Conservation (phyloP, 2,888 invertebrate genomes). For the Saturnia pavonia region DNA sequence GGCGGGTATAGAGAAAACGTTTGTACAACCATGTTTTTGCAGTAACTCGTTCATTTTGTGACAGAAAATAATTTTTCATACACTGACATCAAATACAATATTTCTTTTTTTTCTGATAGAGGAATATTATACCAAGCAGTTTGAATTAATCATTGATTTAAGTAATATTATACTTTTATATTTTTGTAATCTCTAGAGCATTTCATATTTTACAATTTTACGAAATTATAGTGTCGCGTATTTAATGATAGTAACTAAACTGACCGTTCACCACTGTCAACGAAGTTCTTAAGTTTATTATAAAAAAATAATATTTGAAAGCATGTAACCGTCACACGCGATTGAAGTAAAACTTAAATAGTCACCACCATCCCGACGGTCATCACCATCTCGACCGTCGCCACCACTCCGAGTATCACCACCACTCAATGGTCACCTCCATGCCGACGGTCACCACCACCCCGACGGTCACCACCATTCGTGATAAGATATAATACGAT, state of each 20-base stretch:
- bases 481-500: too few relatives aligned
- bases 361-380: too few relatives aligned
- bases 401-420: too few relatives aligned
- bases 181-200: too few relatives aligned
- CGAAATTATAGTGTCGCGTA: not conserved
- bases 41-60: conserved; percentile 66
- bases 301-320: too few relatives aligned
- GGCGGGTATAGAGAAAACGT: conserved; percentile 82
- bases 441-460: too few relatives aligned
- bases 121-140: not conserved
- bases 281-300: not conserved
- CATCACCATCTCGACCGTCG: too few relatives aligned
- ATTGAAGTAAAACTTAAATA: too few relatives aligned
- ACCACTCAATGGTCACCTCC: too few relatives aligned
- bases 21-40: conserved; percentile 71
- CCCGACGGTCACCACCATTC: too few relatives aligned
- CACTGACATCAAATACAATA: not conserved
- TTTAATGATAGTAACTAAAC: not conserved
- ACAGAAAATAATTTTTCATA: not conserved
- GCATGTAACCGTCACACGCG: too few relatives aligned
- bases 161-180: too few relatives aligned
- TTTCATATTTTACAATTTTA: not conserved
- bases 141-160: not conserved
- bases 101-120: not conserved
- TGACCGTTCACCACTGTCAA: not conserved